Base-by-base conservation (phyloP, 2,888 invertebrate genomes). In the Noctua pronuba region DNA sequence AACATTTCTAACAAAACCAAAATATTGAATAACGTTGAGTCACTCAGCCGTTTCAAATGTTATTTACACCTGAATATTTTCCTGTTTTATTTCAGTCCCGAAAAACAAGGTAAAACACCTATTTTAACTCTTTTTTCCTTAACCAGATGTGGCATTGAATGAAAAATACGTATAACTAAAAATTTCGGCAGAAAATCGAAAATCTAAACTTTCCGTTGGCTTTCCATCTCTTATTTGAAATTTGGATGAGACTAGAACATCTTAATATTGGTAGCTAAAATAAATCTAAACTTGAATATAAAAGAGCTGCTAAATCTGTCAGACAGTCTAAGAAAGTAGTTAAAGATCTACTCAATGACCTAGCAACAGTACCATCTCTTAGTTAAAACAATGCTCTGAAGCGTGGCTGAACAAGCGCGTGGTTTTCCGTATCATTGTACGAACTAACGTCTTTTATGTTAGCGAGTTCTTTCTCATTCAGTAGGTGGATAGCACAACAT, bases 401-500 rank as follows among this genome's bases (percentile, higher is more conserved):
- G 49, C 73, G 55, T 73, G 35, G 67, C 68, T 35, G 65, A 79
- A 79, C 58, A 75, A 76, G 28, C 68, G 75, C 64, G 58, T 64
- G 72, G 77, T 79, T 83, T 87, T 44, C 80, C 76, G 76, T 85
- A 78, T 87, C 80, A 78, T 79, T 82, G 78, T 84, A 76, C 73
- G 67, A 79, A 83, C 78, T 73, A 84, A 83, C 73, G 82, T 87
- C 88, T 91, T 89, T 90, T 88, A 90, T 89, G 88, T 88, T 79
- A 86, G 77, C 78, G 80, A 82, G 84, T 89, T 90, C 90, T 91
- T 90, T 91, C 88, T 88, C 86, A 88, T 88, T 87, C 87, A 87
- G 83, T 84, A 88, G 88, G 88, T 86, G 86, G 89, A 88, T 89
- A 86, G 87, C 79, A 82, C 82, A 85, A 89, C 92, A 92, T 92